Base-by-base conservation (phyloP, 2,113 vertebrate species). In the Urocitellus parryii region DNA sequence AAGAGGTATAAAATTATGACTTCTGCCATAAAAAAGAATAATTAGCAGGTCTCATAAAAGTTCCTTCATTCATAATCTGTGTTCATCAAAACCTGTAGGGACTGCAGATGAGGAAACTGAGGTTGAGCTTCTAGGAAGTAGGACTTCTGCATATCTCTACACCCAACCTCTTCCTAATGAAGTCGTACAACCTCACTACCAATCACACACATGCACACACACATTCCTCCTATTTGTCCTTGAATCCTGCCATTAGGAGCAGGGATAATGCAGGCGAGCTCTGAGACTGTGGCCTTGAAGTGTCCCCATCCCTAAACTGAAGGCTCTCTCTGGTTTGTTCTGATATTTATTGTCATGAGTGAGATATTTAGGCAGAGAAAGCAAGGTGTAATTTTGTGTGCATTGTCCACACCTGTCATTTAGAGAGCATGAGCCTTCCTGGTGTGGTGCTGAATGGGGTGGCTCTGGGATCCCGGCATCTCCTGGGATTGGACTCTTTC, bases 291-390 rank as follows among this genome's bases (percentile, higher is more conserved):
- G 65, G 25, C 37, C 39, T 48, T 45, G 34, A 51, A 37, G 39
- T 53, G 58, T 63, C 34, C 22, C 53, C 42, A 48, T 8, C 70
- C n/a, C 34, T 37, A 58, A 77, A 65, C 53, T 34, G 79, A 67
- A 65, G 61, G 25, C 67, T 91, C 82, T n/a, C 18, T 81, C 85
- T 58, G 53, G 34, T 29, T 81, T 92, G 39, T 85, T 86, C 90
- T 79, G 58, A 70, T 80, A 68, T 83, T 65, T 48, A 37, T 22
- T 67, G 48, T 86, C 78, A 92, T 63, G 14, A 80, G 39, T 29
- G 37, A 74, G n/a, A 63, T 67, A 87, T 58, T 65, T 78, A 95
- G 92, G 18, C 65, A 88, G 74, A 91, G 74, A 81, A 77, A 81
- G 80, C 14, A 89, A 56, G 68, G 87, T 65, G 53, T 32, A 24